Evolutionary conservation across 2,888 invertebrate species (phyloP).

Genomic region (Stenchaetothrips biformis): DNA sequence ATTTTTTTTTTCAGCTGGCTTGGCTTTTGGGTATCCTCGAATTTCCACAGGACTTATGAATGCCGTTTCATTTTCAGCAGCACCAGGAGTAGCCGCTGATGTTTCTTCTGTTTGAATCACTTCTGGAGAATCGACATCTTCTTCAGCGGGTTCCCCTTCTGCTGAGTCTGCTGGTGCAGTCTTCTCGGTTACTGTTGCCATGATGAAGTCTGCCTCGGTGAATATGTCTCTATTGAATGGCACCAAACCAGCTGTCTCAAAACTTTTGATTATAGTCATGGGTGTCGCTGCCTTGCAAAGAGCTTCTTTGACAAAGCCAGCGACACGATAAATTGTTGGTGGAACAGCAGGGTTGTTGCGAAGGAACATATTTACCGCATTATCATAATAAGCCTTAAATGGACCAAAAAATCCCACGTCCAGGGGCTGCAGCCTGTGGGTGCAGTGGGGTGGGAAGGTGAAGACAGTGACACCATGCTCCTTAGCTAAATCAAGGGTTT

Average conservation of each 20-base stretch:
- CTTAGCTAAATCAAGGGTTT: slow-evolving; percentile 41
- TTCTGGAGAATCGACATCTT: no score
- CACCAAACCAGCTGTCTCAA: slow-evolving; percentile 42
- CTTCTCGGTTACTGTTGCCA: slow-evolving; percentile 1
- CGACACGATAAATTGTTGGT: slow-evolving; percentile 45
- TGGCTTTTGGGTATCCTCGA: no score
- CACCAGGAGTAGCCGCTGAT: no score
- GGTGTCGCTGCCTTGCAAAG: slow-evolving; percentile 42
- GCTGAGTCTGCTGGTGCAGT: no score
- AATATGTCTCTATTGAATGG: slow-evolving; percentile 42
- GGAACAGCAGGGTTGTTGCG: slow-evolving; percentile 43
- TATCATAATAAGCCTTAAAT: slow-evolving; percentile 40
- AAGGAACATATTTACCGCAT: slow-evolving; percentile 40
- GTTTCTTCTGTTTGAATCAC: no score
- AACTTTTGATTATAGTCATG: slow-evolving; percentile 42
- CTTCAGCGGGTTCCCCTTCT: no score
- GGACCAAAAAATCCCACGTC: slow-evolving; percentile 40
- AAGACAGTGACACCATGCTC: slow-evolving; percentile 44
- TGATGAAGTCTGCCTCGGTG: slow-evolving; percentile 40
- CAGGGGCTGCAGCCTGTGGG: slow-evolving; percentile 44
- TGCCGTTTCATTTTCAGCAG: no score
- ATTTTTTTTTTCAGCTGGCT: no score
- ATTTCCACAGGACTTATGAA: no score
- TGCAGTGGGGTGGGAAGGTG: slow-evolving; percentile 45
- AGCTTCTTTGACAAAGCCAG: slow-evolving; percentile 42